phyloP scores from a whole-genome alignment of 2,888 invertebrate species.

The Isoperla grammatica region DNA sequence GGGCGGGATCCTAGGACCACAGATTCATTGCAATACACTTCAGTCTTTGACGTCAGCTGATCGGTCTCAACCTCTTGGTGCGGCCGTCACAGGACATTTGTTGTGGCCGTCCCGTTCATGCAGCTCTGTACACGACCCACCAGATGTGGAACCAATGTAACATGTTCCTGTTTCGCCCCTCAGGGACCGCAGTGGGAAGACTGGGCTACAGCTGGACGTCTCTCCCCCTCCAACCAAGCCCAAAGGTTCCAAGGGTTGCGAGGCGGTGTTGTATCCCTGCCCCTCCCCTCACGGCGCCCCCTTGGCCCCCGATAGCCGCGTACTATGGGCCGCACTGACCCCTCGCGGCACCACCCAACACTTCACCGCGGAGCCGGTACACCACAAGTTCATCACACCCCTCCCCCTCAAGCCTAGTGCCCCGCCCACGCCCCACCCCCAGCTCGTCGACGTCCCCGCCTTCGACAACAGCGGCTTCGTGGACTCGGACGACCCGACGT shows the following conservation, averaged over 20 bases:
- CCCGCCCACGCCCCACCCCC: slow-evolving; percentile 14
- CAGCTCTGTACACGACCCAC: no score
- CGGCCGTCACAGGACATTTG: no score
- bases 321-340: slow-evolving; percentile 79
- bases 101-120: no score
- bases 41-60: no score
- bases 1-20: no score
- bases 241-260: slow-evolving; percentile 42
- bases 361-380: slow-evolving; percentile 42
- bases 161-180: no score
- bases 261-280: slow-evolving; percentile 54
- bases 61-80: no score
- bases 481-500: slow-evolving; percentile 75
- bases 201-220: slow-evolving; percentile 27
- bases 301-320: slow-evolving; percentile 58
- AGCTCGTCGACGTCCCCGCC: slow-evolving; percentile 34
- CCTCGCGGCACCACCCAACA: slow-evolving; percentile 73
- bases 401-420: slow-evolving; percentile 23
- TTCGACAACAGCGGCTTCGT: slow-evolving; percentile 73
- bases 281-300: slow-evolving; percentile 39
- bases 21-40: no score
- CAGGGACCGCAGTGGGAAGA: slow-evolving; percentile 28
- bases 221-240: slow-evolving; percentile 16
- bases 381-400: slow-evolving; percentile 44
- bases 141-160: no score